These are phyloP conservation scores for Tetranychus piercei DNA, from an alignment of 2,888 invertebrate species.

Conservation along the genomic window DNA sequence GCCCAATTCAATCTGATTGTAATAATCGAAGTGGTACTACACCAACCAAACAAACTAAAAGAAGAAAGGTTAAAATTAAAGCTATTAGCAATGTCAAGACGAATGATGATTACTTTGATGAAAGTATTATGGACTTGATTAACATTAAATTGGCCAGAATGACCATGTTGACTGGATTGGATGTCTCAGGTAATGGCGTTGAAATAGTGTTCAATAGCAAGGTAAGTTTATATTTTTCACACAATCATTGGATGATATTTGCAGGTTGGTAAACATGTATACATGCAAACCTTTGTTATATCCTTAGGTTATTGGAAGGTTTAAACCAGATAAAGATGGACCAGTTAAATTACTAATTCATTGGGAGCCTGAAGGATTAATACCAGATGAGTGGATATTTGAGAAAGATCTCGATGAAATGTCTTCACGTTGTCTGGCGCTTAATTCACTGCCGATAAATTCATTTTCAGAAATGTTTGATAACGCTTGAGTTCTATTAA, in stretches of 20 bases:
- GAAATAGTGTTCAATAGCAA: conserved; percentile 4
- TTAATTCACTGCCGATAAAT: conserved; percentile 4
- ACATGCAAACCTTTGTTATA: not conserved
- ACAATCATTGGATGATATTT: not conserved
- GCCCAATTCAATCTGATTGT: too few species aligned
- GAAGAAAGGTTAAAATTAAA: not conserved
- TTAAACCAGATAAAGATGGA: not conserved
- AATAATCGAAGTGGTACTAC: not conserved
- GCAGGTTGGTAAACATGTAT: too few species aligned
- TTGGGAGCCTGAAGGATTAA: conserved; percentile 1
- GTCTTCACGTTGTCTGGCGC: not conserved
- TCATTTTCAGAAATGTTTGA: too few species aligned
- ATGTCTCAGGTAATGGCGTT: not conserved
- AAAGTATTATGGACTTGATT: not conserved
- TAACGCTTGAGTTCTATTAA: too few species aligned
- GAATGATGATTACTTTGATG: conserved; percentile 5
- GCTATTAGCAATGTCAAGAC: not conserved
- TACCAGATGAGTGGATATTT: conserved; percentile 5
- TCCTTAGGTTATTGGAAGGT: conserved; percentile 6
- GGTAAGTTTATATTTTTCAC: not conserved
- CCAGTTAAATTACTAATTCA: not conserved
- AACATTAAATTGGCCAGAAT: not conserved
- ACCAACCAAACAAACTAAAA: not conserved
- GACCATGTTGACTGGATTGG: not conserved
- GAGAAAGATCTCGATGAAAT: conserved; percentile 4